Percentiles rank a stretch among this genome's conserved stretches.
These are phyloP conservation scores for Thereva unica DNA, from an alignment of 2,888 invertebrate genomes.

Conservation along the genomic window DNA sequence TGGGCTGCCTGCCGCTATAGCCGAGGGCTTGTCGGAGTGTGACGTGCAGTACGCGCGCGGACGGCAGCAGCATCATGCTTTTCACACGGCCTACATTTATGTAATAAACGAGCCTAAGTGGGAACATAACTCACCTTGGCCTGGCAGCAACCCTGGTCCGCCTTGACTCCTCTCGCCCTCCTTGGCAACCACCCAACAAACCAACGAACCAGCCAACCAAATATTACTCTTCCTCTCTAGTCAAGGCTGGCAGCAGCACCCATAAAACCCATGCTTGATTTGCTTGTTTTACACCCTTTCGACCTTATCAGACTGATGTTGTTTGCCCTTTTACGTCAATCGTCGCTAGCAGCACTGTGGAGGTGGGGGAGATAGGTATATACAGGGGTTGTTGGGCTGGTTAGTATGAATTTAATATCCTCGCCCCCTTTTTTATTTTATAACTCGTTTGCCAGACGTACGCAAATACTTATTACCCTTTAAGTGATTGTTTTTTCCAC, in stretches of 20 bases:
- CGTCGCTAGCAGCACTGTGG: not conserved
- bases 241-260: too few relatives aligned
- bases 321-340: constrained; percentile 19
- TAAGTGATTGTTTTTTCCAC: too few relatives aligned
- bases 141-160: not conserved
- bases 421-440: too few relatives aligned
- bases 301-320: constrained; percentile 28
- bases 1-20: not conserved
- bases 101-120: constrained; percentile 21
- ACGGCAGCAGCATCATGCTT: constrained; percentile 1
- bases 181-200: not conserved
- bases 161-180: not conserved
- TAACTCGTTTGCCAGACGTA: too few relatives aligned
- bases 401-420: too few relatives aligned
- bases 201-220: too few relatives aligned
- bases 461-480: too few relatives aligned
- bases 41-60: not conserved
- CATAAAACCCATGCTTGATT: not conserved
- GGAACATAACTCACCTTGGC: constrained; percentile 31
- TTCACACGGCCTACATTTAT: constrained; percentile 29
- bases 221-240: too few relatives aligned
- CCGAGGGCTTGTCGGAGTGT: not conserved
- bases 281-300: constrained; percentile 11
- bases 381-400: too few relatives aligned
- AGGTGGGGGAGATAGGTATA: too few relatives aligned